These are phyloP conservation scores for Clepsis dumicolana DNA, from an alignment of 2,888 invertebrate species.

Conservation along the genomic window DNA sequence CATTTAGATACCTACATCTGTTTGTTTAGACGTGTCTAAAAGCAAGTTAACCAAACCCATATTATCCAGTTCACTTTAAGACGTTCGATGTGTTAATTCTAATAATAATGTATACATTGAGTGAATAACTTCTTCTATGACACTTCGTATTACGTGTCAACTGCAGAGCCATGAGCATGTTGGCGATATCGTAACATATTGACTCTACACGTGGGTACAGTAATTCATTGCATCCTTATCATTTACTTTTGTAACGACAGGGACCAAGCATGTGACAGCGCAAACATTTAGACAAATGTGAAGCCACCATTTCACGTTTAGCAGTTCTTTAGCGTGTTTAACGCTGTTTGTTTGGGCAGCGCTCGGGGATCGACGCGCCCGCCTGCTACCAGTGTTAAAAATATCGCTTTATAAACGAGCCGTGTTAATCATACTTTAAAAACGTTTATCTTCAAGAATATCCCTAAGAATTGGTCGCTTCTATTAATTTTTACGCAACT, in stretches of 20 bases:
- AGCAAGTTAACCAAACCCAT: no score
- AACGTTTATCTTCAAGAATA: constrained; percentile 55
- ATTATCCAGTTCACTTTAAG: no score
- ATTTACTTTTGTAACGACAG: constrained; percentile 10
- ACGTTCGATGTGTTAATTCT: background rate
- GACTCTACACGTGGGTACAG: constrained; percentile 13
- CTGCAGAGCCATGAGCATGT: constrained; percentile 19
- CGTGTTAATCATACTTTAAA: constrained; percentile 73
- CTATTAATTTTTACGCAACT: constrained; percentile 23
- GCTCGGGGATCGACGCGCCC: constrained; percentile 46
- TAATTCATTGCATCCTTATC: constrained; percentile 12
- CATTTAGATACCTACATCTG: background rate
- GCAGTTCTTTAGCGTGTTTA: constrained; percentile 43
- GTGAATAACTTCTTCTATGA: background rate
- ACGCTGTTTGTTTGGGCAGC: constrained; percentile 47
- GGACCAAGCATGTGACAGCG: constrained; percentile 24
- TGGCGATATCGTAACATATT: constrained; percentile 20
- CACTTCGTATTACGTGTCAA: constrained; percentile 15
- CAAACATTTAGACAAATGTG: constrained; percentile 39
- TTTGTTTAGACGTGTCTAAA: constrained; percentile 9
- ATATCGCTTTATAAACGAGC: constrained; percentile 66
- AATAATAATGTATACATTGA: background rate
- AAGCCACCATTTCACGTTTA: constrained; percentile 37
- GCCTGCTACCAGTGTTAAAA: constrained; percentile 55
- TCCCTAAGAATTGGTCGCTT: constrained; percentile 44